Conservation (phyloP, 2,888 invertebrate species). For the Plagodis dolabraria region DNA sequence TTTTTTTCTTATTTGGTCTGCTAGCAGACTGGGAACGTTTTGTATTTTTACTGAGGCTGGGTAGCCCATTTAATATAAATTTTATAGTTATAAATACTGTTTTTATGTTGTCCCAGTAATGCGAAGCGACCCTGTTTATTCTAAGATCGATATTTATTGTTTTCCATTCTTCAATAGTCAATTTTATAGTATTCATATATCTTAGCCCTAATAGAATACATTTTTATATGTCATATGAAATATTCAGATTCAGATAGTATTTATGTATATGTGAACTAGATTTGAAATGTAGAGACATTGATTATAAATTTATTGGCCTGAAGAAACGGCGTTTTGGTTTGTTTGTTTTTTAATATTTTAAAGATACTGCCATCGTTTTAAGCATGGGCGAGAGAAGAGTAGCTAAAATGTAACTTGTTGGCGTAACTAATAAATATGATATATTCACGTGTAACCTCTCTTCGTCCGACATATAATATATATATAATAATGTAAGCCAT, state of each 20-base stretch:
- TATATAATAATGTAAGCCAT: slow-evolving; percentile 44
- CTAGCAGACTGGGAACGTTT: slow-evolving; percentile 42
- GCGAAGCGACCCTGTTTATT: slow-evolving; percentile 34
- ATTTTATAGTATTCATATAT: slow-evolving; percentile 31
- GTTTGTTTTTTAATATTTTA: slow-evolving; percentile 30
- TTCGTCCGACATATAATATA: slow-evolving; percentile 27
- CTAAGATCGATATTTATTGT: slow-evolving; percentile 31
- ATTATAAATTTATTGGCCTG: slow-evolving; percentile 24
- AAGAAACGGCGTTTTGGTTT: slow-evolving; percentile 29
- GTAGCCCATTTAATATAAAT: slow-evolving; percentile 39
- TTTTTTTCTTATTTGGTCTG: slow-evolving; percentile 49
- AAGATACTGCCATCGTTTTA: slow-evolving; percentile 11
- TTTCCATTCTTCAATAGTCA: slow-evolving; percentile 37
- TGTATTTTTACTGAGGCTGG: slow-evolving; percentile 37
- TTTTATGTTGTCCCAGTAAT: slow-evolving; percentile 55
- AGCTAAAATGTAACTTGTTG: slow-evolving; percentile 29
- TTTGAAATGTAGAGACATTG: slow-evolving; percentile 7
- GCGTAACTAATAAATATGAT: slow-evolving; percentile 17
- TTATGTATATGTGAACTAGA: slow-evolving; percentile 4
- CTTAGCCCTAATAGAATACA: slow-evolving; percentile 18
- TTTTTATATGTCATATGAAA: slow-evolving; percentile 9
- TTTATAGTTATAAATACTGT: slow-evolving; percentile 59
- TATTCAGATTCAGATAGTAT: slow-evolving; percentile 4
- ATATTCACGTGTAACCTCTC: slow-evolving; percentile 33
- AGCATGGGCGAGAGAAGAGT: slow-evolving; percentile 7